Evolutionary conservation across 2,888 invertebrate species (phyloP).

Genomic region (Zhuqinia jingwanae): DNA sequence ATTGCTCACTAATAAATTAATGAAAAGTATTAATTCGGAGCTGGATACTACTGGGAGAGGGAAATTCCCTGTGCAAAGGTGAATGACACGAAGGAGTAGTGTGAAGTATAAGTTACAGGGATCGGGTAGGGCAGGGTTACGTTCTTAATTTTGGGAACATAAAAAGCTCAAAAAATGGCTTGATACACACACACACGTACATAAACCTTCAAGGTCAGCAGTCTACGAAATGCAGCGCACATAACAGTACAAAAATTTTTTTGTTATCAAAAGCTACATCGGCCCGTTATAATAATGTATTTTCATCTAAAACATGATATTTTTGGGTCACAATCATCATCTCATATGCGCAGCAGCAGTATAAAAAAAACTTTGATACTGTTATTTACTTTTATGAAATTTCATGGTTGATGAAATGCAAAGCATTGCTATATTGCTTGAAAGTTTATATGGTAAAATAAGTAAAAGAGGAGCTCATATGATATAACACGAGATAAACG

Average conservation of each 20-base stretch:
- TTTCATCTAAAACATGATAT: neutral
- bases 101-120: neutral
- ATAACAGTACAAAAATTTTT: constrained; percentile 31
- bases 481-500: constrained; percentile 62
- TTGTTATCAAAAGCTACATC: neutral
- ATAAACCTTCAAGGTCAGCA: constrained; percentile 53
- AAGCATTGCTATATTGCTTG: too few relatives aligned
- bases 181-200: neutral
- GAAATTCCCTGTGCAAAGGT: constrained; percentile 28
- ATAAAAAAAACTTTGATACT: too few relatives aligned
- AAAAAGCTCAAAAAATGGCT: too few relatives aligned
- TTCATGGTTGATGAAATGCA: neutral
- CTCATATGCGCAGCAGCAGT: neutral
- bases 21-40: neutral
- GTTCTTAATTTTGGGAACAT: neutral
- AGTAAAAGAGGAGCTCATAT: neutral
- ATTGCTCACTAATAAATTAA: too few relatives aligned
- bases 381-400: neutral
- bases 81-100: constrained; percentile 12
- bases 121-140: neutral
- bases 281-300: constrained; percentile 40
- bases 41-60: constrained; percentile 9
- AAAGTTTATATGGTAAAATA: too few relatives aligned
- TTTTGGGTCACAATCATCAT: constrained; percentile 39
- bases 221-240: constrained; percentile 8